Evolutionary conservation across 1,140 invertebrate species (phyloP).

Genomic region (Coelopa frigida): DNA sequence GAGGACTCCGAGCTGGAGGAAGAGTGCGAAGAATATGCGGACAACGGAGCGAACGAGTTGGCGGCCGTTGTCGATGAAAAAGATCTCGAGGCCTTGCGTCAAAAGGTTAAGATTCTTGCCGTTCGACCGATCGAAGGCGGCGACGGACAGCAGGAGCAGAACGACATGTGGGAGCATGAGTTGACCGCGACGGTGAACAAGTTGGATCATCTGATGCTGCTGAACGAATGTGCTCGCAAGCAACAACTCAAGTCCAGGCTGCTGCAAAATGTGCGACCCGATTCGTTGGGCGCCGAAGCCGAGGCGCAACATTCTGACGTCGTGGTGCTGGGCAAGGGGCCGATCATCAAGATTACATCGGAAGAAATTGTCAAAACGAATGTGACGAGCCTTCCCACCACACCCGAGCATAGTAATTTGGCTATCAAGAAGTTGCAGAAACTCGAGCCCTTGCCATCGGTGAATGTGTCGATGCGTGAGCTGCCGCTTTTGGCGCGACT

Average conservation of each 20-base stretch:
- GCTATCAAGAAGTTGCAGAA: slow-evolving; percentile 38
- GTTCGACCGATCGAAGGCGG: slow-evolving; percentile 55
- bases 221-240: slow-evolving; percentile 43
- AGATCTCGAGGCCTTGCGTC: slow-evolving; percentile 44
- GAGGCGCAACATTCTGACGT: slow-evolving; percentile 18
- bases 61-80: slow-evolving; percentile 31
- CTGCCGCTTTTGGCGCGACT: slow-evolving; percentile 36
- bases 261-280: slow-evolving; percentile 21
- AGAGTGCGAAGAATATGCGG: slow-evolving; percentile 35
- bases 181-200: slow-evolving; percentile 58
- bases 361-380: background rate
- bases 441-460: slow-evolving; percentile 36
- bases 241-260: slow-evolving; percentile 23
- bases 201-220: slow-evolving; percentile 56
- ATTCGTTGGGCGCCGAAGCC: slow-evolving; percentile 36
- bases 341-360: slow-evolving; percentile 15
- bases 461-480: slow-evolving; percentile 43
- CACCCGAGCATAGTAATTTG: slow-evolving; percentile 28
- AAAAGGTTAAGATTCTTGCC: slow-evolving; percentile 54
- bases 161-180: slow-evolving; percentile 55
- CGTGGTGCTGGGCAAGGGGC: slow-evolving; percentile 12
- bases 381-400: slow-evolving; percentile 30
- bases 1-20: slow-evolving; percentile 37
- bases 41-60: slow-evolving; percentile 23
- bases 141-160: slow-evolving; percentile 52